phyloP scores from a whole-genome alignment of 2,888 invertebrate species.

The Eupithecia subumbrata region DNA sequence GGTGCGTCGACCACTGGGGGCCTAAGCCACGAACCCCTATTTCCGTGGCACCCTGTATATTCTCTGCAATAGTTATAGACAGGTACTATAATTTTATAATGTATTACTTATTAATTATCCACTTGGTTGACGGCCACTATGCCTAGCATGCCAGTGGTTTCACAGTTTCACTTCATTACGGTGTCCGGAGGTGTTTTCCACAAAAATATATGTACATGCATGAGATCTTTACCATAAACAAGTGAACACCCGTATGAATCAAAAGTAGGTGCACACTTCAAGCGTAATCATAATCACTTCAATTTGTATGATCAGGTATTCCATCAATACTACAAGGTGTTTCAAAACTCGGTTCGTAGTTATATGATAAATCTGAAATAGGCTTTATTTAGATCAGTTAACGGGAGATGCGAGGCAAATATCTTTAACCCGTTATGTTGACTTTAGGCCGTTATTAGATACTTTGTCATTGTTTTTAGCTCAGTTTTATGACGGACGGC shows the following conservation, averaged over 20 bases:
- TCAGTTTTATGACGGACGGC: neutral
- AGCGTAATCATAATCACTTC: neutral
- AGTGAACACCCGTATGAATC: neutral
- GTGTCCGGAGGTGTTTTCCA: neutral
- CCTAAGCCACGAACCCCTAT: too few species aligned
- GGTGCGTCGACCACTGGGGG: too few species aligned
- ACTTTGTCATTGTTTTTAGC: slow-evolving; percentile 15
- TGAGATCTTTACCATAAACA: neutral
- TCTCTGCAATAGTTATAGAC: too few species aligned
- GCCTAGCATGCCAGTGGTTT: too few species aligned
- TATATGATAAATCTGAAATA: slow-evolving; percentile 16
- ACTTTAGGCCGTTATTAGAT: slow-evolving; percentile 22
- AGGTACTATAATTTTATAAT: too few species aligned
- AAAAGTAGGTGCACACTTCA: neutral
- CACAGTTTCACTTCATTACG: too few species aligned
- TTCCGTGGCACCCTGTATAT: too few species aligned
- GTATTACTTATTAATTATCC: too few species aligned
- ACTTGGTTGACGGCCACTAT: too few species aligned
- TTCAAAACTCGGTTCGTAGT: neutral
- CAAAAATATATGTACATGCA: neutral
- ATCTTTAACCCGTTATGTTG: slow-evolving; percentile 37
- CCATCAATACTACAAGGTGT: neutral
- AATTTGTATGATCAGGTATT: neutral
- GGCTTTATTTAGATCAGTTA: slow-evolving; percentile 33
- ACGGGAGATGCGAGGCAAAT: slow-evolving; percentile 33